Base-by-base conservation (phyloP, 2,888 invertebrate genomes). In the Rhogogaster chlorosoma region DNA sequence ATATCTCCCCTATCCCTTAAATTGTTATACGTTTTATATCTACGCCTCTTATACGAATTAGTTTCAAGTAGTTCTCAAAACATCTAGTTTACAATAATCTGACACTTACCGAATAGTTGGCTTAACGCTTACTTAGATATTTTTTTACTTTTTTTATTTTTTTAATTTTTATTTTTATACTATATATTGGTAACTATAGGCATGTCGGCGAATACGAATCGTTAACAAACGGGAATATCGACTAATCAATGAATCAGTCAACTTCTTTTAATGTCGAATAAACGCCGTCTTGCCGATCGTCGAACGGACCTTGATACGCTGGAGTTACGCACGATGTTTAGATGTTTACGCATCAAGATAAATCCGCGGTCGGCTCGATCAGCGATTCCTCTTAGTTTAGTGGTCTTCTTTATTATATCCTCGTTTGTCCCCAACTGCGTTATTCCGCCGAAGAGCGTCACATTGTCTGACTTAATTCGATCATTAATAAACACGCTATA, bases 371-470 rank as follows among this genome's bases (percentile, higher is more conserved):
- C 67, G 49, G 42, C 32, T 38, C 57, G 61, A 29, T 36, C 10
- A 22, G n/a, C 5, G 26, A 36, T 38, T 61, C 18, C 26, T 78
- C 85, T 86, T 84, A 87, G 83, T 88, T 88, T 86, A 84, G 85
- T 82, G 67, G 29, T 64, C n/a, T 83, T 78, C 32, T 45, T 70
- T 70, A 67, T 67, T 49, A 85, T 83, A 75, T 64, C 83, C 57
- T 49, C 75, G 32, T 85, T 85, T 83, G 26, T 49, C 4, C 53
- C 18, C 77, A 32, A 61, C 61, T 36, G 1, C 36, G 6, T 80
- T 2, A 38, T 18, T 61, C 61, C 36, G 57, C 57, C 77, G 77
- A 77, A 53, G 42, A 53, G 77, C 77, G 32, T 83, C 70, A 45
- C 70, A 70, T 36, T 38, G 80, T 83, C 83, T 83, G 45, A 67